Conservation (phyloP, 1,140 invertebrate species). For the Caenorhabditis tropicalis region DNA sequence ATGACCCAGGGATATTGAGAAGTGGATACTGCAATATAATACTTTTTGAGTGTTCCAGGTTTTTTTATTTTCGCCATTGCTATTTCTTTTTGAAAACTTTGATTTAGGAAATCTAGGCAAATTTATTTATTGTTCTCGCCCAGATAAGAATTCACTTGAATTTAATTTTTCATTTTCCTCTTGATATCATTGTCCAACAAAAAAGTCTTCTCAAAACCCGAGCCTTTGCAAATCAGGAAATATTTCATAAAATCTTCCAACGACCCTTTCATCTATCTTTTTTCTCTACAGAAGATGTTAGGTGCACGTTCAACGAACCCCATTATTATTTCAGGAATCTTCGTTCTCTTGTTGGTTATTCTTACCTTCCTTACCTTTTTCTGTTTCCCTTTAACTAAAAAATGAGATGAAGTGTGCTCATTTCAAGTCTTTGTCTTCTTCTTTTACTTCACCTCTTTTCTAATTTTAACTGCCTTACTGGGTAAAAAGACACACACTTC, state of each 20-base stretch:
- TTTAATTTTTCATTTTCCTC: no score
- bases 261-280: neutral
- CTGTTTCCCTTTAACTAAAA: neutral
- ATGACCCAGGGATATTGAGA: neutral
- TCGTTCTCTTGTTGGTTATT: neutral
- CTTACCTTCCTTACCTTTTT: neutral
- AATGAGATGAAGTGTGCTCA: neutral
- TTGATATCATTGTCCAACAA: no score
- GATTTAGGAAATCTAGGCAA: no score
- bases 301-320: neutral
- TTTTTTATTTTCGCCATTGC: no score
- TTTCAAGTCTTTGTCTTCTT: neutral
- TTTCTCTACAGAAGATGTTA: neutral
- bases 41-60: neutral
- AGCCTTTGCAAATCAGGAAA: neutral
- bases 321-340: constrained; percentile 18
- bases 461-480: neutral
- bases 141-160: no score
- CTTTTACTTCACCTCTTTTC: neutral
- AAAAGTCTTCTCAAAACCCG: no score
- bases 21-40: neutral
- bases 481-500: neutral
- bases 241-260: neutral
- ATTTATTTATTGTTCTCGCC: no score
- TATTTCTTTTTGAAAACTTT: no score